Evolutionary conservation across 2,797 vertebrate genomes (phyloP).

Genomic region (Sebastes hubbsi): DNA sequence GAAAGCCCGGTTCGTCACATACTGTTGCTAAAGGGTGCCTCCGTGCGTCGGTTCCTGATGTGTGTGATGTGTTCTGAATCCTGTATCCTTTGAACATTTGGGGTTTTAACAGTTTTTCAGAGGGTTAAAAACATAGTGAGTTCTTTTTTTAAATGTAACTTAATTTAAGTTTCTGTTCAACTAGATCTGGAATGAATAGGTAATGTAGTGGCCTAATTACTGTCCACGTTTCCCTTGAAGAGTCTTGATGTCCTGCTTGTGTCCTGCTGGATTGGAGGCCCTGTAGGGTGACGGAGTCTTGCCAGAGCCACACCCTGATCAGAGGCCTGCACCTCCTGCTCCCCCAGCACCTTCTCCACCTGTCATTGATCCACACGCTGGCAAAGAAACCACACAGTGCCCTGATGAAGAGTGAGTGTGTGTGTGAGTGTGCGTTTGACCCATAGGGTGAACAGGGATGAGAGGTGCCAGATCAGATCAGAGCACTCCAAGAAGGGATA

Average conservation of each 20-base stretch:
- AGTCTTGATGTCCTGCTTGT: slow-evolving; percentile 9
- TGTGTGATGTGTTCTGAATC: too few relatives aligned
- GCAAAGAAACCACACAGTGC: slow-evolving; percentile 33
- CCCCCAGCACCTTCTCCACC: slow-evolving; percentile 56
- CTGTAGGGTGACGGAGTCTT: slow-evolving; percentile 13
- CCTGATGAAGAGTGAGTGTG: background rate
- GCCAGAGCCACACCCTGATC: slow-evolving; percentile 59
- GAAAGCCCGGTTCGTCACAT: too few relatives aligned
- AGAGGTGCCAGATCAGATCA: slow-evolving; percentile 71
- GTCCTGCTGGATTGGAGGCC: slow-evolving; percentile 11
- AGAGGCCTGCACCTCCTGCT: slow-evolving; percentile 56
- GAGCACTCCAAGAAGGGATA: slow-evolving; percentile 69
- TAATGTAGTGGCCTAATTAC: background rate
- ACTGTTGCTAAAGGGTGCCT: too few relatives aligned
- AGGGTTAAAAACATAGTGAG: background rate
- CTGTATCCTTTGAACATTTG: background rate
- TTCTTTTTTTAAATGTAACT: background rate
- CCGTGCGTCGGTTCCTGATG: rapidly evolving
- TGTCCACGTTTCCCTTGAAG: background rate
- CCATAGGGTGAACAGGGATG: slow-evolving; percentile 61
- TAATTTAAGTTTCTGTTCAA: background rate
- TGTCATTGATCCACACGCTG: slow-evolving; percentile 49
- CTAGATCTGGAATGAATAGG: background rate
- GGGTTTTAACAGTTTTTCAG: background rate
- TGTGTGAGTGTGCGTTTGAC: slow-evolving; percentile 42